Percentiles rank a stretch among this genome's conserved stretches.
These are phyloP conservation scores for Hirtodrosophila trivittata DNA, from an alignment of 2,888 invertebrate genomes.

Conservation along the genomic window DNA sequence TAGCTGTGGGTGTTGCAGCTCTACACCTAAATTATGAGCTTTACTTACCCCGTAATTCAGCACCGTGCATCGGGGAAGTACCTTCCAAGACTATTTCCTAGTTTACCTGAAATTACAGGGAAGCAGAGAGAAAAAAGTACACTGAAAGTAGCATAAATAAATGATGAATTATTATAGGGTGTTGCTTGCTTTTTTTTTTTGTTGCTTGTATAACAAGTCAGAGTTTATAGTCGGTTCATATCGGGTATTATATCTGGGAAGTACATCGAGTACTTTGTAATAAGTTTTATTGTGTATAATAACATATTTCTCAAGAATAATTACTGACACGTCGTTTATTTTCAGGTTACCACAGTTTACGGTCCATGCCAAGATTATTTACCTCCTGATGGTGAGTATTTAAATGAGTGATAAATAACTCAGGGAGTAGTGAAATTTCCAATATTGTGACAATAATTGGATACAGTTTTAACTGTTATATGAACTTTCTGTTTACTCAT, in stretches of 20 bases:
- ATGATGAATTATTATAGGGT: slow-evolving; percentile 28
- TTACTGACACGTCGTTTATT: slow-evolving; percentile 73
- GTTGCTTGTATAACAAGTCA: not conserved
- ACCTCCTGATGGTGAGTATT: slow-evolving; percentile 93
- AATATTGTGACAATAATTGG: no score
- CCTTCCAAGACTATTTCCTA: slow-evolving; percentile 9
- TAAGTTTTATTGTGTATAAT: no score
- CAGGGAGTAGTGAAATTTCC: no score
- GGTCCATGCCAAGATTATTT: slow-evolving; percentile 95
- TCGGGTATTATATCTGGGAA: slow-evolving; percentile 8
- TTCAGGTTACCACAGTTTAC: slow-evolving; percentile 96
- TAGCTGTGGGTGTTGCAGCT: slow-evolving; percentile 42
- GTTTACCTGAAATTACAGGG: slow-evolving; percentile 16
- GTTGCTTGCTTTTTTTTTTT: not conserved
- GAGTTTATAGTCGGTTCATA: no score
- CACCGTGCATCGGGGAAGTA: slow-evolving; percentile 28
- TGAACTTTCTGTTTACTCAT: no score
- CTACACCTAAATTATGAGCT: slow-evolving; percentile 43
- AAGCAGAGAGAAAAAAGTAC: slow-evolving; percentile 3
- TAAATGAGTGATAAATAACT: not conserved
- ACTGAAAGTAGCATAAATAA: slow-evolving; percentile 37
- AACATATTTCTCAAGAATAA: not conserved
- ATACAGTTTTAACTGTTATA: no score
- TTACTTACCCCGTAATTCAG: slow-evolving; percentile 42
- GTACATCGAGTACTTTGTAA: not conserved